Conservation (phyloP, 2,797 vertebrate species). For the Avahi laniger region DNA sequence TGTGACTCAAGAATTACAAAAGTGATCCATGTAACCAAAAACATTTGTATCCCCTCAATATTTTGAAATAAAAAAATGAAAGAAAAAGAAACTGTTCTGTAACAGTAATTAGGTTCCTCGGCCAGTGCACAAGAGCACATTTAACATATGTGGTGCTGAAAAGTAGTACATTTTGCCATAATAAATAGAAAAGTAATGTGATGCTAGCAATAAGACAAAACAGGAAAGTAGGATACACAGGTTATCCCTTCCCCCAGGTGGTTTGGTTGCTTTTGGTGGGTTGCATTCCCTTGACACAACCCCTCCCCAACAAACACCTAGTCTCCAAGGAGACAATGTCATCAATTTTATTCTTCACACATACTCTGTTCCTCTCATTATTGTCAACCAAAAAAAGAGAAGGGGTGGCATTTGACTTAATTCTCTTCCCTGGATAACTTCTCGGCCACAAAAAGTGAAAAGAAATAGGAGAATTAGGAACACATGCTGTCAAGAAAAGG, state of each 20-base stretch:
- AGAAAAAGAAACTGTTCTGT: not conserved
- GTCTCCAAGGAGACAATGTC: not conserved
- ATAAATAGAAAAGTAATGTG: not conserved
- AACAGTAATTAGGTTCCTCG: not conserved
- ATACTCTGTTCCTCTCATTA: not conserved
- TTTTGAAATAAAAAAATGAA: not conserved
- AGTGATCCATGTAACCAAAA: not conserved
- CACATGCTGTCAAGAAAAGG: not conserved
- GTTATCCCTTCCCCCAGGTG: not conserved
- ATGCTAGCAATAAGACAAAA: conserved; percentile 18
- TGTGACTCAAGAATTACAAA: not conserved
- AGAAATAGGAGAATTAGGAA: conserved; percentile 44
- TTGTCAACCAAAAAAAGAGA: not conserved
- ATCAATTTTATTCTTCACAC: not conserved
- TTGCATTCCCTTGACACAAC: not conserved
- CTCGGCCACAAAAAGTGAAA: conserved; percentile 22
- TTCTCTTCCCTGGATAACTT: conserved; percentile 36
- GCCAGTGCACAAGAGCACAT: not conserved
- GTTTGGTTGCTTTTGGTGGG: not conserved
- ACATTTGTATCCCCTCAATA: not conserved
- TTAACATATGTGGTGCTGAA: not conserved
- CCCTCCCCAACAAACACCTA: not conserved
- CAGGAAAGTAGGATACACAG: not conserved
- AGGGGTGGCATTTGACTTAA: not conserved
- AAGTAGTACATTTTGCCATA: not conserved